These are phyloP conservation scores for Monoplex corrugatus DNA, from an alignment of 2,888 invertebrate genomes.

Conservation along the genomic window DNA sequence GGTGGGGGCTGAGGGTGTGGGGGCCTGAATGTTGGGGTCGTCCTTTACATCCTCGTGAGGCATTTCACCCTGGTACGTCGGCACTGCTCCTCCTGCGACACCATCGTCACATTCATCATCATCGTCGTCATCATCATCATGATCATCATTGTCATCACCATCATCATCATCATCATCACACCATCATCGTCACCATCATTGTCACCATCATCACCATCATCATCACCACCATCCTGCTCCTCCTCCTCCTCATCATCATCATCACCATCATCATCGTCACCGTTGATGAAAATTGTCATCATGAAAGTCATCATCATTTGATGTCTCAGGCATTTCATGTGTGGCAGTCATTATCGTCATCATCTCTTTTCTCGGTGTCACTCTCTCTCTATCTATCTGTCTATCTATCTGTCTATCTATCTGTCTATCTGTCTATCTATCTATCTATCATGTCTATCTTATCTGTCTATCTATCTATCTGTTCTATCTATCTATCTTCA, in stretches of 20 bases:
- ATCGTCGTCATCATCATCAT: slow-evolving; percentile 12
- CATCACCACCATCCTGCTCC: no score
- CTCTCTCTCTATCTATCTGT: not conserved
- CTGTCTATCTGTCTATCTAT: no score
- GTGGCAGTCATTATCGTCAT: not conserved
- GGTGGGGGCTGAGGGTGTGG: slow-evolving; percentile 78
- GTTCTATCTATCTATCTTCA: no score
- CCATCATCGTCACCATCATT: slow-evolving; percentile 16
- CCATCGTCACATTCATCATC: not conserved
- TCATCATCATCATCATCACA: not conserved
- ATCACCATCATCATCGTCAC: not conserved
- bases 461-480: no score
- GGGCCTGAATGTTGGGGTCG: slow-evolving; percentile 51
- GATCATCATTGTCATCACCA: slow-evolving; percentile 5
- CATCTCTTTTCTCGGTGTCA: not conserved
- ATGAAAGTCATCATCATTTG: no score
- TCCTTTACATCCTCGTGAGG: slow-evolving; percentile 48
- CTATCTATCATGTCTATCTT: no score
- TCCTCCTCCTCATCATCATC: not conserved
- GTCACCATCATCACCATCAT: no score
- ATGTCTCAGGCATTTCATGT: no score
- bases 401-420: no score
- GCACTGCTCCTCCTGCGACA: slow-evolving; percentile 3
- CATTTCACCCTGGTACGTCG: slow-evolving; percentile 50
- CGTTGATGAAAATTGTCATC: no score